phyloP scores from a whole-genome alignment of 1,140 invertebrate genomes.

The Orius insidiosus region DNA sequence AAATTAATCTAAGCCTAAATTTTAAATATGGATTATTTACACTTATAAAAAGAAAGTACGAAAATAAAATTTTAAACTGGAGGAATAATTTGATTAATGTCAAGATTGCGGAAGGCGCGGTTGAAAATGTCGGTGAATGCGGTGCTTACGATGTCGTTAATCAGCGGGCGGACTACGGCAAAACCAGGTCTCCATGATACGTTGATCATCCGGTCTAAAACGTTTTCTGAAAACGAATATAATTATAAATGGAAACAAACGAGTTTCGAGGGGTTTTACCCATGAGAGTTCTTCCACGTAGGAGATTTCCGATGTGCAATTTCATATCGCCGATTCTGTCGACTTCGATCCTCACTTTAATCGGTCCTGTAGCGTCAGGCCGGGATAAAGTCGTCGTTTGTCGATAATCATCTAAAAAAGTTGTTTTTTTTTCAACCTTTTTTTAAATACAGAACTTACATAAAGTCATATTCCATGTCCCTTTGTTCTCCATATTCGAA shows the following conservation, averaged over 20 bases:
- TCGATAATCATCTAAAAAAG: slow-evolving; percentile 22
- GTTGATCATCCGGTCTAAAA: slow-evolving; percentile 51
- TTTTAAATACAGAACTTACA: too few species aligned
- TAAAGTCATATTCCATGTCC: slow-evolving; percentile 52
- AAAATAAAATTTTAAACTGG: not conserved
- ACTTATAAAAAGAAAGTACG: not conserved
- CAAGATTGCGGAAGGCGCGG: slow-evolving; percentile 45
- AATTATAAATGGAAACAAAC: not conserved
- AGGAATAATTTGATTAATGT: slow-evolving; percentile 19
- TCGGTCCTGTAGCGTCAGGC: slow-evolving; percentile 24
- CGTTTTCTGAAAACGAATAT: slow-evolving; percentile 31
- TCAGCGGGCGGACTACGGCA: slow-evolving; percentile 45
- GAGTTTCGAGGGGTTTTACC: slow-evolving; percentile 37
- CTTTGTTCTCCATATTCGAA: slow-evolving; percentile 36
- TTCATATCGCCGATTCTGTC: slow-evolving; percentile 54
- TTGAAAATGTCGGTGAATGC: slow-evolving; percentile 67
- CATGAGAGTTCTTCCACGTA: slow-evolving; percentile 41
- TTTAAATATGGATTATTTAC: too few species aligned
- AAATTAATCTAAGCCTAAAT: slow-evolving; percentile 6
- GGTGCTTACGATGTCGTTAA: slow-evolving; percentile 61
- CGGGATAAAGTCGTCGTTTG: slow-evolving; percentile 57
- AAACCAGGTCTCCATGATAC: slow-evolving; percentile 56
- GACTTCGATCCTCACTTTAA: slow-evolving; percentile 49
- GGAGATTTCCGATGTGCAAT: slow-evolving; percentile 56
- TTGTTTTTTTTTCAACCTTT: not conserved